Percentiles rank a stretch among this genome's conserved stretches.
Conservation (phyloP, 2,797 vertebrate genomes). For the Poeciliopsis paucimaculata region DNA sequence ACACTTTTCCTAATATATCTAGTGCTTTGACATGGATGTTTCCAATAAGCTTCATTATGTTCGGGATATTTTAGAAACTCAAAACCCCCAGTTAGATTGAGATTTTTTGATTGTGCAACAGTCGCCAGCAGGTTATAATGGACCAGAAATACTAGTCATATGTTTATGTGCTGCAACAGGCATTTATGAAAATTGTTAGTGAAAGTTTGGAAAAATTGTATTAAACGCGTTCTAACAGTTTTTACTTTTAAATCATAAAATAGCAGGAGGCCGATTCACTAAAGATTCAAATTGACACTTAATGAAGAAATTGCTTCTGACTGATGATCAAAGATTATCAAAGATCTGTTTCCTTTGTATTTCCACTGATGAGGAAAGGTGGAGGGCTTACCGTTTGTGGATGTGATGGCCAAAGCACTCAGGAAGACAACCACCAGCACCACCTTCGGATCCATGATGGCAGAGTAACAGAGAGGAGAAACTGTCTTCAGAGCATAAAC, state of each 20-base stretch:
- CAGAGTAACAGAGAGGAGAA: constrained; percentile 1
- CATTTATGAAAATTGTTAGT: neutral
- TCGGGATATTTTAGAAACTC: neutral
- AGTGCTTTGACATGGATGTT: neutral
- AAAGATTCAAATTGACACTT: neutral
- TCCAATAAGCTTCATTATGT: neutral
- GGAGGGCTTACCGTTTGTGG: constrained; percentile 71
- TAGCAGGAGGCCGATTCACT: no score
- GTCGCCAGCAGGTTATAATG: neutral
- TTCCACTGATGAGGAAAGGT: neutral
- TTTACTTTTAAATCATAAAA: neutral
- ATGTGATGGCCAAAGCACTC: constrained; percentile 53
- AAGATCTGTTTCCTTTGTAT: neutral
- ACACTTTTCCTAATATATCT: neutral
- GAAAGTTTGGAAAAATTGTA: neutral
- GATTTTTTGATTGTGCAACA: neutral
- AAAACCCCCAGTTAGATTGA: neutral
- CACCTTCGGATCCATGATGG: constrained; percentile 72
- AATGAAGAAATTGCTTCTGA: neutral
- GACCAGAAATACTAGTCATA: neutral
- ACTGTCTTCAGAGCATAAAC: neutral
- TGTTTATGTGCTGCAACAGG: neutral
- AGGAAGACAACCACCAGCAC: constrained; percentile 48
- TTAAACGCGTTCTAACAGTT: neutral
- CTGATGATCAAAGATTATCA: neutral